Evolutionary conservation across 2,113 vertebrate genomes (phyloP).

Genomic region (Nestor notabilis): DNA sequence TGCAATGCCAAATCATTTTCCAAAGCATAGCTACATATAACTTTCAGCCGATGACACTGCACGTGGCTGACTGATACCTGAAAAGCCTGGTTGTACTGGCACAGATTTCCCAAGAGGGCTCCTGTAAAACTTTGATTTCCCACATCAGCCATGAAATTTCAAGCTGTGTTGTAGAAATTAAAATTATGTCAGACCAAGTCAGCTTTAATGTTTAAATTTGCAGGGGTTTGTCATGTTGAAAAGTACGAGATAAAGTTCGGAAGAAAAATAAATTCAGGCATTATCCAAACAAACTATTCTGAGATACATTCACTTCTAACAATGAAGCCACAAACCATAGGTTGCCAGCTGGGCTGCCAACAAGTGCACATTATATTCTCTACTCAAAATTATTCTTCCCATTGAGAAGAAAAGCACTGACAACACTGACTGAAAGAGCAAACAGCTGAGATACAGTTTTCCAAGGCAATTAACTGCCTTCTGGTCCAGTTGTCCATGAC

Average conservation of each 20-base stretch:
- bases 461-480: neutral
- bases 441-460: neutral
- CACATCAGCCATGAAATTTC: neutral
- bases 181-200: neutral
- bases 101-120: neutral
- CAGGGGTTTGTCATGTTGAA: neutral
- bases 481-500: neutral
- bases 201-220: neutral
- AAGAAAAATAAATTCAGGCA: neutral
- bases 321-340: neutral
- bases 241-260: neutral
- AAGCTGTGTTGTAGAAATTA: neutral
- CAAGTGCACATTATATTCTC: neutral
- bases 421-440: neutral
- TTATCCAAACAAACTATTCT: neutral
- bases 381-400: neutral
- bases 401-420: neutral
- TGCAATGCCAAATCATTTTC: neutral
- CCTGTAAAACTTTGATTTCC: neutral
- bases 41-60: neutral
- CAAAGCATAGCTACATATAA: neutral
- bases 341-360: neutral
- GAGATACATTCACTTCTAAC: neutral
- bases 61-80: neutral
- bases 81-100: neutral